A percentile compares a stretch with the other conserved stretches of the same genome.
phyloP scores from a whole-genome alignment of 2,888 invertebrate species.

The Diaprepes abbreviatus region DNA sequence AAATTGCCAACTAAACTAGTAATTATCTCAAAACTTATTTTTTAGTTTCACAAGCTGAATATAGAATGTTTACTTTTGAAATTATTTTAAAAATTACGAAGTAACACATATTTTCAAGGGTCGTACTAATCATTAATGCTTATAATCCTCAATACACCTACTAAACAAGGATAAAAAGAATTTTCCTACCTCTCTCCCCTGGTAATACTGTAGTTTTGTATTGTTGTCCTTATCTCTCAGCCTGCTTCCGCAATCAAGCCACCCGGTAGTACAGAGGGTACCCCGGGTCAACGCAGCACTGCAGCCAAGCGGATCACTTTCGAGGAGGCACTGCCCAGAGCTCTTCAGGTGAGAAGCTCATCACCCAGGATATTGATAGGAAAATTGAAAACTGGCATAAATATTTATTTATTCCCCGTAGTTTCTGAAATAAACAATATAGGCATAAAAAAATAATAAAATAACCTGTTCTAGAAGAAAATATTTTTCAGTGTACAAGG shows the following conservation, averaged over 20 bases:
- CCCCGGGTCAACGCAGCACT: constrained; percentile 61
- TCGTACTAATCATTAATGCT: too few relatives aligned
- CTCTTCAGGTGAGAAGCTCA: constrained; percentile 65
- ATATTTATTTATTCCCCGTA: too few relatives aligned
- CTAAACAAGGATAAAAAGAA: constrained; percentile 9
- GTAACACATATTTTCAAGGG: too few relatives aligned
- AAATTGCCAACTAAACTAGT: too few relatives aligned
- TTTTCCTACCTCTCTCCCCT: not conserved
- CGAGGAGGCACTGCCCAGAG: constrained; percentile 60
- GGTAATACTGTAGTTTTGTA: constrained; percentile 10
- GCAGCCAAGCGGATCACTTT: constrained; percentile 71
- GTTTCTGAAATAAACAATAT: too few relatives aligned
- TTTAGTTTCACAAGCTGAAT: too few relatives aligned
- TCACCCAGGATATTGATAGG: not conserved
- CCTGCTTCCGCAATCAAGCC: constrained; percentile 33
- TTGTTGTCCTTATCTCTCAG: constrained; percentile 43
- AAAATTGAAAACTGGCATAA: not conserved
- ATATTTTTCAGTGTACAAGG: too few relatives aligned
- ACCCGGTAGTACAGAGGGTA: constrained; percentile 11
- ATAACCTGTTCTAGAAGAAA: too few relatives aligned
- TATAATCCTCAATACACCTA: not conserved
- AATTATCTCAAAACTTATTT: too few relatives aligned
- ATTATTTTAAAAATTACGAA: too few relatives aligned
- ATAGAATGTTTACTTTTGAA: too few relatives aligned
- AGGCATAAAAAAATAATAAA: too few relatives aligned